These are phyloP conservation scores for Parus major DNA, from an alignment of 2,113 vertebrate genomes.

Conservation along the genomic window DNA sequence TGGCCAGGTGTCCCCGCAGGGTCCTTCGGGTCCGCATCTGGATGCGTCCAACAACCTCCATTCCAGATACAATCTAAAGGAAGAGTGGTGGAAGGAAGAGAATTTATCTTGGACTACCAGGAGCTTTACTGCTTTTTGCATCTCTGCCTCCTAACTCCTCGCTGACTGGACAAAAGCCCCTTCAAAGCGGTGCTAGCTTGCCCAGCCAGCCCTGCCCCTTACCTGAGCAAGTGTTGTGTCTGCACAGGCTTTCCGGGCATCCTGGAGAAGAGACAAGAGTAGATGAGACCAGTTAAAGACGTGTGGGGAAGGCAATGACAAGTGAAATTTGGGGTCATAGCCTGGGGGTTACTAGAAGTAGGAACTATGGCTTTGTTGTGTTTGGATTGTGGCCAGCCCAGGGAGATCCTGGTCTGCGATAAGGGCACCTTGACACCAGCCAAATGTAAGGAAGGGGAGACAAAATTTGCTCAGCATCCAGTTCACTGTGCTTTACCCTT, in stretches of 20 bases:
- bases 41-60: constrained; percentile 83
- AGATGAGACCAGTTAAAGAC: background rate
- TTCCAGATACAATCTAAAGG: constrained; percentile 76
- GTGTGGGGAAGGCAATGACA: rapidly evolving
- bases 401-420: background rate
- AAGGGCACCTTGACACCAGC: background rate
- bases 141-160: background rate
- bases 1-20: constrained; percentile 91
- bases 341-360: background rate
- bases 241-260: constrained; percentile 88
- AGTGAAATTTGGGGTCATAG: background rate
- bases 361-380: background rate
- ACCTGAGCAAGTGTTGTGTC: constrained; percentile 89
- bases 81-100: background rate
- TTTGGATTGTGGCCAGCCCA: background rate
- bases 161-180: background rate
- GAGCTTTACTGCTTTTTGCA: background rate
- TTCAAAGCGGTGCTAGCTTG: background rate
- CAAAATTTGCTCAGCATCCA: background rate
- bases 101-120: background rate
- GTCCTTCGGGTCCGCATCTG: constrained; percentile 93
- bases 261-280: constrained; percentile 71
- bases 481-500: background rate
- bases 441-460: background rate
- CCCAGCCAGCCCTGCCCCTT: background rate